Percentiles rank a stretch among this genome's conserved stretches.
phyloP scores from a whole-genome alignment of 2,113 vertebrate genomes.

The Mastomys natalensis region DNA sequence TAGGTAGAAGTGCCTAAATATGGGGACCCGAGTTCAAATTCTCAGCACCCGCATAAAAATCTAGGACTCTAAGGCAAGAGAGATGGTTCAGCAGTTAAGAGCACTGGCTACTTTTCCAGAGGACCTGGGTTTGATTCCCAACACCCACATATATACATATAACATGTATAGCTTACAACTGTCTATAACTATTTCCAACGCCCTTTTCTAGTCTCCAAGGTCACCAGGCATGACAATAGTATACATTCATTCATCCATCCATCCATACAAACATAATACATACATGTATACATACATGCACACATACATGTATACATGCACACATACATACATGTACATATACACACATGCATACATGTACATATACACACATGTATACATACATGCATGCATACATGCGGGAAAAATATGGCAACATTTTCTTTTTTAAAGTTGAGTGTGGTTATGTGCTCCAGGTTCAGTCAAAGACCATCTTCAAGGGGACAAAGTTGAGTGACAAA shows the following conservation, averaged over 20 bases:
- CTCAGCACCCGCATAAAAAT: background rate
- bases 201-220: background rate
- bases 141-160: background rate
- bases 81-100: background rate
- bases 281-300: too few relatives aligned
- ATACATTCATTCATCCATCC: too few relatives aligned
- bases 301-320: too few relatives aligned
- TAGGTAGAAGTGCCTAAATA: background rate
- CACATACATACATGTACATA: background rate
- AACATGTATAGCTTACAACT: background rate
- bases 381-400: background rate
- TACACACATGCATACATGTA: background rate
- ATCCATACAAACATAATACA: background rate
- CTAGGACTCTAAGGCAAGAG: background rate
- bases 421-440: background rate
- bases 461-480: background rate
- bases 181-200: background rate
- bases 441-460: background rate
- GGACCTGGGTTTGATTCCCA: background rate
- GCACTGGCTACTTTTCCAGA: background rate
- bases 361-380: too few relatives aligned
- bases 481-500: background rate
- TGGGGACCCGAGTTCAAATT: background rate
- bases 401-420: background rate
- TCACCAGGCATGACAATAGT: background rate